Conservation (phyloP, 2,113 vertebrate genomes). For the Tupaia tana region DNA sequence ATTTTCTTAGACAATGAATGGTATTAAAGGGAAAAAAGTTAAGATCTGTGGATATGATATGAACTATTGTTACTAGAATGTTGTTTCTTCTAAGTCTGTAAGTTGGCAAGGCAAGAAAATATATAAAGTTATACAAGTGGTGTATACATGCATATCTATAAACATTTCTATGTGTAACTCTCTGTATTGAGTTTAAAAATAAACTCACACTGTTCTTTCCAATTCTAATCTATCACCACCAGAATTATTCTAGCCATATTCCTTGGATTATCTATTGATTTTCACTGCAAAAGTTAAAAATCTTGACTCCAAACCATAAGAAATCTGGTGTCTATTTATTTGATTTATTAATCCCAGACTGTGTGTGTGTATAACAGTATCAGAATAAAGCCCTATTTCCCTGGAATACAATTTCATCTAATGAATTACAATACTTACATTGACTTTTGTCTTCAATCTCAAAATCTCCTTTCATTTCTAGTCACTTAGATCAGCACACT, state of each 20-base stretch:
- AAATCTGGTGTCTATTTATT: not conserved
- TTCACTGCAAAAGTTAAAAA: not conserved
- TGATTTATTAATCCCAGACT: not conserved
- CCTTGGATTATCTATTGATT: not conserved
- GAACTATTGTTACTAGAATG: fast-evolving
- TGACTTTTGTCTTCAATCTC: not conserved
- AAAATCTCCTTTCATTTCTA: not conserved
- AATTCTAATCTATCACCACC: not conserved
- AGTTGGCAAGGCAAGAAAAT: not conserved
- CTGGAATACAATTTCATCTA: not conserved
- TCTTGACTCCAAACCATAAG: not conserved
- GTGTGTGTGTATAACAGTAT: not conserved
- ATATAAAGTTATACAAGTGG: not conserved
- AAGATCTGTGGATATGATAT: not conserved
- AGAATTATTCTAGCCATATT: no score
- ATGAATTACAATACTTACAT: not conserved
- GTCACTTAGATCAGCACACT: not conserved
- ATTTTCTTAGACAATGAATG: not conserved
- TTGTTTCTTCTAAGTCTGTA: not conserved
- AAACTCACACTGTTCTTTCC: not conserved
- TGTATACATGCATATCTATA: not conserved
- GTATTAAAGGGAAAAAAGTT: not conserved
- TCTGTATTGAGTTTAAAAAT: not conserved
- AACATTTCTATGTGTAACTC: not conserved
- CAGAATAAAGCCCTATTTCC: not conserved